These are phyloP conservation scores for Philopedon plagiatum DNA, from an alignment of 2,888 invertebrate species.

Conservation along the genomic window DNA sequence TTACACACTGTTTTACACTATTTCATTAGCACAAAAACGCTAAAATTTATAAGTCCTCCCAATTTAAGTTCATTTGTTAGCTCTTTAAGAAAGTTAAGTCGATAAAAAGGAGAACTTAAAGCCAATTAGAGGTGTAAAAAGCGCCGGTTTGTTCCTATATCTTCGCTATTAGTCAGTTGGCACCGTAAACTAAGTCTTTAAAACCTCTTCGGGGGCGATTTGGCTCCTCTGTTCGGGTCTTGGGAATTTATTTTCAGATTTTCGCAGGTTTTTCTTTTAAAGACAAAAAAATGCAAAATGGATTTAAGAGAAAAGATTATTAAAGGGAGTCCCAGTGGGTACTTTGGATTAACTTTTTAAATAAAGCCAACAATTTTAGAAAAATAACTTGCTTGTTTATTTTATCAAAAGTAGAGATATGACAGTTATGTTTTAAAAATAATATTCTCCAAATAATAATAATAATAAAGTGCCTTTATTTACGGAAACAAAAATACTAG, in stretches of 20 bases:
- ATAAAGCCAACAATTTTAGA: too few species aligned
- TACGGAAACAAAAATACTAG: too few species aligned
- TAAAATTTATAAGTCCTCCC: background rate
- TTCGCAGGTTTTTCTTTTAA: background rate
- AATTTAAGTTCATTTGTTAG: background rate
- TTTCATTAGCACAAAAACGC: too few species aligned
- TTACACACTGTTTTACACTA: too few species aligned
- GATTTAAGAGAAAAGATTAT: too few species aligned
- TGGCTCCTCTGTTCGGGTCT: background rate
- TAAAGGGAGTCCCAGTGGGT: too few species aligned
- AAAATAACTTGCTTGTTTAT: too few species aligned
- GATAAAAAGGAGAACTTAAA: slow-evolving; percentile 2
- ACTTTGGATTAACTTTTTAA: too few species aligned
- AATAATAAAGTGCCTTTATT: too few species aligned
- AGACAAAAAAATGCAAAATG: background rate
- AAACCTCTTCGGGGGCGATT: background rate
- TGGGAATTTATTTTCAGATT: background rate
- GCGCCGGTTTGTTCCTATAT: slow-evolving; percentile 9
- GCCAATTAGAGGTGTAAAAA: slow-evolving; percentile 25
- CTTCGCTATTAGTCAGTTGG: slow-evolving; percentile 15
- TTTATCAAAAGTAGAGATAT: too few species aligned
- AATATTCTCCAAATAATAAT: too few species aligned
- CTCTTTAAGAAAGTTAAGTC: slow-evolving; percentile 2
- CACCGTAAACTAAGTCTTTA: slow-evolving; percentile 18
- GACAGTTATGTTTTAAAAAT: too few species aligned